These are phyloP conservation scores for Horisme vitalbata DNA, from an alignment of 2,888 invertebrate species.

Conservation along the genomic window DNA sequence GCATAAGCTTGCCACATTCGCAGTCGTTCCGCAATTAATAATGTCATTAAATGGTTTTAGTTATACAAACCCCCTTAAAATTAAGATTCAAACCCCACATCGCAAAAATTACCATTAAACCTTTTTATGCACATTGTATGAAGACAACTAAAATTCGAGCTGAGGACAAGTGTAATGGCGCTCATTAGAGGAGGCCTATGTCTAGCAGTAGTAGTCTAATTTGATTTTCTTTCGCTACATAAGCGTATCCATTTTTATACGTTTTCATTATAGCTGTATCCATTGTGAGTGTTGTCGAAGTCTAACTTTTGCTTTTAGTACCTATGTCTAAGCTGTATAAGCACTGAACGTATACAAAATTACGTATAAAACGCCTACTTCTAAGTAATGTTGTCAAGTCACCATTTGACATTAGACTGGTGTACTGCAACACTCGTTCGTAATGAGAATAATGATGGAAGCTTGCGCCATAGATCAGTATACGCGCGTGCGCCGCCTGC, in stretches of 20 bases:
- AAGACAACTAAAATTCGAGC: not conserved
- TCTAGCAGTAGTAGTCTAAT: too few relatives aligned
- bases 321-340: conserved; percentile 27
- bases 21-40: conserved; percentile 5
- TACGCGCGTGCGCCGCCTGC: conserved; percentile 64
- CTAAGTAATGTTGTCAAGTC: conserved; percentile 51
- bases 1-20: conserved; percentile 28
- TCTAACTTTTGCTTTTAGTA: conserved; percentile 7
- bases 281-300: not conserved
- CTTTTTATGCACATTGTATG: too few relatives aligned
- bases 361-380: conserved; percentile 40
- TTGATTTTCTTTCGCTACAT: too few relatives aligned
- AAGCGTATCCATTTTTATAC: too few relatives aligned
- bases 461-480: conserved; percentile 65
- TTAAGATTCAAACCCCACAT: too few relatives aligned
- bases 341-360: conserved; percentile 33
- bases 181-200: too few relatives aligned
- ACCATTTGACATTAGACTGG: conserved; percentile 51
- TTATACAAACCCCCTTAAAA: too few relatives aligned
- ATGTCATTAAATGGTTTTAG: conserved; percentile 3
- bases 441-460: conserved; percentile 77
- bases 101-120: too few relatives aligned
- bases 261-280: not conserved
- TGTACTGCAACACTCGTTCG: conserved; percentile 60
- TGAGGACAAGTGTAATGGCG: not conserved